A percentile compares a stretch with the other conserved stretches of the same genome.
phyloP scores from a whole-genome alignment of 1,140 invertebrate species.

The Chironomus tepperi region DNA sequence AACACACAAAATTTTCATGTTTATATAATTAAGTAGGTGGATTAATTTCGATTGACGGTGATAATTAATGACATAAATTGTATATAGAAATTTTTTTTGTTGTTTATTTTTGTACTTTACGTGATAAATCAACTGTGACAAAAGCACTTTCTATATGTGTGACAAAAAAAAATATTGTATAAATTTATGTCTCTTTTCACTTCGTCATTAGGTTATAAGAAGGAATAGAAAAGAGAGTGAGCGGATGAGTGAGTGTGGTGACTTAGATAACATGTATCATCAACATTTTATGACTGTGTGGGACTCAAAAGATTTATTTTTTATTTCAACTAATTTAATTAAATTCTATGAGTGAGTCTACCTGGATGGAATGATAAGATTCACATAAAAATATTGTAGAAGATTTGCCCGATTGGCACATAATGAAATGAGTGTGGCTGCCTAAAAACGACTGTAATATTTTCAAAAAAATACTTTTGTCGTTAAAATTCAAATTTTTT shows the following conservation, averaged over 20 bases:
- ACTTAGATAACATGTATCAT: not conserved
- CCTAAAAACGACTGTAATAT: too few species aligned
- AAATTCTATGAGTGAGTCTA: not conserved
- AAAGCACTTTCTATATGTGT: slow-evolving; percentile 1
- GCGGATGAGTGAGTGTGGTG: not conserved
- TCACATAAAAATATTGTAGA: not conserved
- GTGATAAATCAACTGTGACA: not conserved
- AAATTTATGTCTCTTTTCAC: too few species aligned
- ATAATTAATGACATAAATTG: slow-evolving; percentile 13
- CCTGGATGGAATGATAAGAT: not conserved
- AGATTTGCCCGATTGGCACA: too few species aligned
- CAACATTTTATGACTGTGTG: not conserved
- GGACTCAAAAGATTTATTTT: not conserved
- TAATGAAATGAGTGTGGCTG: too few species aligned
- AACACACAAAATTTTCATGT: too few species aligned
- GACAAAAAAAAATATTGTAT: not conserved
- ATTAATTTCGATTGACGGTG: slow-evolving; percentile 17
- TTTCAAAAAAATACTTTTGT: too few species aligned
- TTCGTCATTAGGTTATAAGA: too few species aligned
- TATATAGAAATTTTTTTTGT: not conserved
- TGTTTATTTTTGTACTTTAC: not conserved
- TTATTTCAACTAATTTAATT: not conserved
- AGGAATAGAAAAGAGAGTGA: too few species aligned
- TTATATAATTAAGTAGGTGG: slow-evolving; percentile 19
- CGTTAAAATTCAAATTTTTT: too few species aligned